A percentile compares a stretch with the other conserved stretches of the same genome.
phyloP scores from a whole-genome alignment of 2,888 invertebrate genomes.

The Osmoderma eremita region DNA sequence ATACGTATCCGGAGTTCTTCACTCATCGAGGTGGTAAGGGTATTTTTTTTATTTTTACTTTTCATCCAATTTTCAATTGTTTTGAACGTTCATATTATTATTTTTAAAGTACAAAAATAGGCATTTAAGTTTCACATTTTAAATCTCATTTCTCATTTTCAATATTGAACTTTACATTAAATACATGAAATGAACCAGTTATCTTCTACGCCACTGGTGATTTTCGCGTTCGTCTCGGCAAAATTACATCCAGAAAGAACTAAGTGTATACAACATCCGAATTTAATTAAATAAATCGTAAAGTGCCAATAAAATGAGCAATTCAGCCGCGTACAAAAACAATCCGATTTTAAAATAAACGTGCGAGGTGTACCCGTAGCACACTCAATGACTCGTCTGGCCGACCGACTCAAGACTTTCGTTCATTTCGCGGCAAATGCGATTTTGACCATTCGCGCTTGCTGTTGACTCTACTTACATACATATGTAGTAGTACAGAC shows the following conservation, averaged over 20 bases:
- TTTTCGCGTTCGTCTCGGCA: neutral
- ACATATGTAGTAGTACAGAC: neutral
- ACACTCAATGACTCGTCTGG: neutral
- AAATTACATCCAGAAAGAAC: neutral
- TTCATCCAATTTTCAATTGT: too few species aligned
- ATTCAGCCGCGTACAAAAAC: constrained; percentile 25
- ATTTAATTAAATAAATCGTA: constrained; percentile 27
- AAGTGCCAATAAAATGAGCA: constrained; percentile 33
- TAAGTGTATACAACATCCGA: constrained; percentile 8
- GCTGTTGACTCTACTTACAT: neutral
- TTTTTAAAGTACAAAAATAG: too few species aligned
- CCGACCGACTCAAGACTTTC: neutral
- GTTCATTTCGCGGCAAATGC: constrained; percentile 1
- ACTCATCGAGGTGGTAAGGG: too few species aligned
- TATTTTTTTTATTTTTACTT: too few species aligned
- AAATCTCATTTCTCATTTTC: too few species aligned
- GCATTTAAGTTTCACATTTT: too few species aligned
- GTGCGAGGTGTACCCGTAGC: constrained; percentile 1
- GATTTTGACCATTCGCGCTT: neutral
- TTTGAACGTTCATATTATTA: too few species aligned
- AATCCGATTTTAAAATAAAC: constrained; percentile 36
- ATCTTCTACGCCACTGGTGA: constrained; percentile 9
- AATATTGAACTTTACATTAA: too few species aligned
- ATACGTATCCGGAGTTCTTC: too few species aligned
- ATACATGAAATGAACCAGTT: too few species aligned